A percentile compares a stretch with the other conserved stretches of the same genome.
These are phyloP conservation scores for Mareca strepera DNA, from an alignment of 2,797 vertebrate genomes.

Conservation along the genomic window DNA sequence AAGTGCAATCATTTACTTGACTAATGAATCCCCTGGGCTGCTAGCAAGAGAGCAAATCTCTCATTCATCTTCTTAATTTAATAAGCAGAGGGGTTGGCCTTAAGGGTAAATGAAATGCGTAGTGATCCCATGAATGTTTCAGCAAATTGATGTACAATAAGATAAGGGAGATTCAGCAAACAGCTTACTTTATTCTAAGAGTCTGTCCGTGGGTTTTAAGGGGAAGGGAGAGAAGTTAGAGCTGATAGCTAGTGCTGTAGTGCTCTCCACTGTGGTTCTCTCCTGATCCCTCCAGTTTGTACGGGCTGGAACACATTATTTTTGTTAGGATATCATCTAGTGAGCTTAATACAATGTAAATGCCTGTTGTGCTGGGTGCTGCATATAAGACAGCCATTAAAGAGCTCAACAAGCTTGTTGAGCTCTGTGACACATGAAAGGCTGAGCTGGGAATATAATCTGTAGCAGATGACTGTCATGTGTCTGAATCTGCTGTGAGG, in stretches of 20 bases:
- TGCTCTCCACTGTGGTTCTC: not conserved
- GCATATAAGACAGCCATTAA: accelerated
- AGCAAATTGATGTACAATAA: conserved; percentile 61
- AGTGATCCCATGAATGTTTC: conserved; percentile 42
- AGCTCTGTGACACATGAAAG: not conserved
- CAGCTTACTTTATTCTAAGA: conserved; percentile 14
- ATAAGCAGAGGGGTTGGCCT: conserved; percentile 65
- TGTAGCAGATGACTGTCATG: not conserved
- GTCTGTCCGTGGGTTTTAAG: not conserved
- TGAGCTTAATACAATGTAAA: not conserved
- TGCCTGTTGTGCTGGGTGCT: not conserved
- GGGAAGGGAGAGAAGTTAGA: not conserved
- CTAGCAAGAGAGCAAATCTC: conserved; percentile 59
- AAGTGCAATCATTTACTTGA: conserved; percentile 70
- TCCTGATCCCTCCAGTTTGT: accelerated
- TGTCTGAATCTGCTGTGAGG: accelerated
- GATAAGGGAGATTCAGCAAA: conserved; percentile 24
- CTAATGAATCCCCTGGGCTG: conserved; percentile 72
- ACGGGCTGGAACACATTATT: not conserved
- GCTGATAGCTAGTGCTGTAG: not conserved
- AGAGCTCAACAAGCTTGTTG: not conserved
- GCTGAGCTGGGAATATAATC: not conserved
- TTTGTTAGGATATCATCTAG: not conserved
- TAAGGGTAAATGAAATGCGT: conserved; percentile 56
- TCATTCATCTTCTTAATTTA: conserved; percentile 73